Percentiles rank a stretch among this genome's conserved stretches.
These are phyloP conservation scores for Macrobrachium nipponense DNA, from an alignment of 1,140 invertebrate species.

Conservation along the genomic window DNA sequence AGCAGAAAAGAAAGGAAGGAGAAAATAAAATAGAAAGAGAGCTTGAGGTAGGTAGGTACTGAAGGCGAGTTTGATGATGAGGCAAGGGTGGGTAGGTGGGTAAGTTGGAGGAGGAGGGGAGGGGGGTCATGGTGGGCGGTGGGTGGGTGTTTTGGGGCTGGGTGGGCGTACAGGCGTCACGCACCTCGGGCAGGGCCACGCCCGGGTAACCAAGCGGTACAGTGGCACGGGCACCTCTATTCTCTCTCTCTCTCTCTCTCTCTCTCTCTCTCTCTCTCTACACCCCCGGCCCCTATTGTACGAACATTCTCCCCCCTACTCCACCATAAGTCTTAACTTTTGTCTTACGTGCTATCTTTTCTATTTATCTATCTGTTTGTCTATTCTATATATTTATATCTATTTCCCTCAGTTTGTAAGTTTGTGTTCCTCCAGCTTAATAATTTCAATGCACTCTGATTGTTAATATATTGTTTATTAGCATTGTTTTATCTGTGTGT, in stretches of 20 bases:
- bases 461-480: no score
- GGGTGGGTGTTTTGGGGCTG: neutral
- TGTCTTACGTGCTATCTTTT: no score
- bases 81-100: neutral
- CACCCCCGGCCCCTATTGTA: neutral
- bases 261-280: neutral
- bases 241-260: neutral
- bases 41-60: neutral
- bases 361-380: no score
- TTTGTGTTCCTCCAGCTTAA: no score
- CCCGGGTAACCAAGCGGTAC: constrained; percentile 24
- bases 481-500: no score
- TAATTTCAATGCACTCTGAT: no score
- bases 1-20: neutral
- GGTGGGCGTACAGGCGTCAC: neutral
- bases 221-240: constrained; percentile 10
- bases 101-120: neutral
- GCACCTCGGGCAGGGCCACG: neutral
- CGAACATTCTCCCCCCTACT: neutral
- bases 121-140: neutral
- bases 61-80: neutral
- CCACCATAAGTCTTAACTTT: no score
- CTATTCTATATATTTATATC: no score
- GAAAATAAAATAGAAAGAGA: neutral
- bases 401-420: no score